Conservation (phyloP, 1,140 invertebrate species). For the Hydropsyche tenuis region DNA sequence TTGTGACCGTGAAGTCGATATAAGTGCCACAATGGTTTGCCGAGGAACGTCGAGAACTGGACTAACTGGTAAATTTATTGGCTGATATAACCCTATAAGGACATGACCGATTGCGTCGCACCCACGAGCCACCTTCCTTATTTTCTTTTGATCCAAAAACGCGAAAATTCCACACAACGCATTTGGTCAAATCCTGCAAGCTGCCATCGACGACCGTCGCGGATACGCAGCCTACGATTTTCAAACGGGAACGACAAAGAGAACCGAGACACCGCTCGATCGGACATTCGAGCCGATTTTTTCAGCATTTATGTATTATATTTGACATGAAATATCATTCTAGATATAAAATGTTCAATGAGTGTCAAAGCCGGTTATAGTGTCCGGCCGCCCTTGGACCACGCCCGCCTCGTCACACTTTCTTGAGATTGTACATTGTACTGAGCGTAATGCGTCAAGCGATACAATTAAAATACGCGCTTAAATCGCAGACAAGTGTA, state of each 20-base stretch:
- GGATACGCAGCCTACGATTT: background rate
- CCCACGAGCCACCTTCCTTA: background rate
- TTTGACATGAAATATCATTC: background rate
- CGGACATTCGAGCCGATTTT: background rate
- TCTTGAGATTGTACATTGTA: constrained; percentile 7
- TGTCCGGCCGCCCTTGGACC: constrained; percentile 40
- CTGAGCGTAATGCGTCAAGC: constrained; percentile 8
- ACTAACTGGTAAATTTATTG: constrained; percentile 40
- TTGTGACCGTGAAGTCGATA: constrained; percentile 29
- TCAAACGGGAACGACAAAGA: background rate
- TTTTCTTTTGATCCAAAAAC: background rate
- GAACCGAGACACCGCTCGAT: background rate
- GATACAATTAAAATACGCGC: constrained; percentile 3
- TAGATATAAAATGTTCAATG: background rate
- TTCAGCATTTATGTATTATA: background rate
- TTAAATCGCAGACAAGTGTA: background rate
- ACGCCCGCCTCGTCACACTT: constrained; percentile 37
- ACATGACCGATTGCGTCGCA: constrained; percentile 15
- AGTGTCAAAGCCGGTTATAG: constrained; percentile 8
- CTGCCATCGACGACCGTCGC: too few relatives aligned
- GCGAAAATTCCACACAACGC: background rate
- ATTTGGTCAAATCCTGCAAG: too few relatives aligned
- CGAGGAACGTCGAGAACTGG: constrained; percentile 37
- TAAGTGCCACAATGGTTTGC: constrained; percentile 34
- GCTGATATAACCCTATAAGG: constrained; percentile 24